Evolutionary conservation across 2,113 vertebrate genomes (phyloP), one percentile per base, ranked within the genome.

Genomic region (Cheilinus undulatus): DNA sequence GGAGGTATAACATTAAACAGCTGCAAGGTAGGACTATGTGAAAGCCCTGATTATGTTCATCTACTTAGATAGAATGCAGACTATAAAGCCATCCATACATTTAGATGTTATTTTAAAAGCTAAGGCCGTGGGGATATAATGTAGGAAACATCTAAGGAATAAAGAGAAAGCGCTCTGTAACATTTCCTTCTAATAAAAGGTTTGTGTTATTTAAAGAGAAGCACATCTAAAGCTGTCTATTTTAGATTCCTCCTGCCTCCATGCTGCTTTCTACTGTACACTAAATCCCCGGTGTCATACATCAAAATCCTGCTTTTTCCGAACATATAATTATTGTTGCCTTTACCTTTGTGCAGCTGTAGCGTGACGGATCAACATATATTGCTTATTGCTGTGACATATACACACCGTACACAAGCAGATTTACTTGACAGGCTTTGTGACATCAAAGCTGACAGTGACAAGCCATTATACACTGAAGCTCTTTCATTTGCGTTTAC

Each of bases 401-500:
- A 56, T 13, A 65, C 54, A 63, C 38, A 26, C 38, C 28, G 53
- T 54, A 73, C 30, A 75, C 51, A 70, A 57, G 50, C 65, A 81
- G 43, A 67, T 73, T 66, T 76, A 73, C 73, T 69, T 66, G 76
- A 90, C 77, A 48, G 54, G 78, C 64, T 73, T 75, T 76, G 53
- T 78, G 72, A 57, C 78, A 84, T 85, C 69, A 69, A 58, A 83
- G 77, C 83, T 83, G 82, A 87, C 78, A 88, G 72, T 87, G 86
- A 91, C 75, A 80, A 74, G 66, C 76, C 36, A 80, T 89, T 91
- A 88, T 68, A 83, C 38, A 60, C 62, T 4, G 46, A 52, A 38
- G 80, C 49, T 52, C 67, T 84, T 89, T 82, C 65, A 88, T 88
- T 92, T 92, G 88, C 87, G 88, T 91, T 84, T 89, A 88, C 82